Percentiles rank a stretch among this genome's conserved stretches.
These are phyloP conservation scores for Flabesymbios commensalis DNA, from an alignment of 2,888 invertebrate genomes.

Conservation along the genomic window DNA sequence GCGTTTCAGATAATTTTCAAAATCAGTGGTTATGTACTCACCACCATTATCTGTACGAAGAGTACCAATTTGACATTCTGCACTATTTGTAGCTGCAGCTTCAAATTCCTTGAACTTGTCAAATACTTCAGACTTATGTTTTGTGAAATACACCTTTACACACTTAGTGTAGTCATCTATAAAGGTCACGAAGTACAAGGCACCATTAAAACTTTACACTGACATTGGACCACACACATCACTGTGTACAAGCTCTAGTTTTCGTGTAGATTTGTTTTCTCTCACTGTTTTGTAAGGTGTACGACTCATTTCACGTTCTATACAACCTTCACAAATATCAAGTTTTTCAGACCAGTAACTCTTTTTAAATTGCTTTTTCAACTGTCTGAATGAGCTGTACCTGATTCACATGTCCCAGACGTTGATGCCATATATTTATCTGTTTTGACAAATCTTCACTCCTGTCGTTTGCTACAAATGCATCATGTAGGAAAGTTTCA, in stretches of 20 bases:
- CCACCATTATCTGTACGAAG: constrained; percentile 22
- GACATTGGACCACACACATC: constrained; percentile 29
- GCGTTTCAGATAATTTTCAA: constrained; percentile 36
- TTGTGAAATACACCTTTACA: constrained; percentile 14
- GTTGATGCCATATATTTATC: not conserved
- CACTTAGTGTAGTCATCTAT: constrained; percentile 26
- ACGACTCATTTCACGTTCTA: not conserved
- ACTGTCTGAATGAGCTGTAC: constrained; percentile 2
- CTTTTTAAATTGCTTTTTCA: not conserved
- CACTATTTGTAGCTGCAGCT: constrained; percentile 12
- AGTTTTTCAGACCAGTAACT: not conserved
- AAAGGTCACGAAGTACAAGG: constrained; percentile 24
- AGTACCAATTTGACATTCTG: constrained; percentile 15
- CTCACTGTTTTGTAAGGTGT: not conserved
- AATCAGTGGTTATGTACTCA: constrained; percentile 23
- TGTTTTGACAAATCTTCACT: too few species aligned
- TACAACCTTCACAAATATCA: constrained; percentile 4
- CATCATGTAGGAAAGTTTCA: not conserved
- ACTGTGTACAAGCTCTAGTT: constrained; percentile 11
- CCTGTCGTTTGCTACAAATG: not conserved
- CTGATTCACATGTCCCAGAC: not conserved
- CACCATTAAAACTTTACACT: constrained; percentile 8
- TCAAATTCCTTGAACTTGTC: constrained; percentile 22
- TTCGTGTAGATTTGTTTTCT: not conserved
- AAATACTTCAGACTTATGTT: constrained; percentile 16